Conservation (phyloP, 1,140 invertebrate species). For the Orchesella cincta region DNA sequence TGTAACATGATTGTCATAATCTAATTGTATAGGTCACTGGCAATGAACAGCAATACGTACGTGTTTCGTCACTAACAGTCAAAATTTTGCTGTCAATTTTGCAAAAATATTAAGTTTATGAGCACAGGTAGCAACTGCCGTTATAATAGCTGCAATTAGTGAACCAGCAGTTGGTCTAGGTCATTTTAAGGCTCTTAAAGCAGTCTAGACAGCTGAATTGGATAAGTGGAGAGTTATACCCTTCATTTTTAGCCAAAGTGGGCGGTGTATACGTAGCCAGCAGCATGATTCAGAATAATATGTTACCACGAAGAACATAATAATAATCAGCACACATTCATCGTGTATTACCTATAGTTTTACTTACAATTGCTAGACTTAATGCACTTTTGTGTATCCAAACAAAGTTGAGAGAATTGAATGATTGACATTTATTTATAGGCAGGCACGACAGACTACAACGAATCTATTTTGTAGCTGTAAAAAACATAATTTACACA, state of each 20-base stretch:
- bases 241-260: neutral
- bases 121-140: too few relatives aligned
- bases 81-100: too few relatives aligned
- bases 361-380: too few relatives aligned
- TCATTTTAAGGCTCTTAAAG: neutral
- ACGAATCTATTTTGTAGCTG: too few relatives aligned
- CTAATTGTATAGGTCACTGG: too few relatives aligned
- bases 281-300: neutral
- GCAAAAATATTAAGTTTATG: neutral
- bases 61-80: too few relatives aligned
- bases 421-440: constrained; percentile 11
- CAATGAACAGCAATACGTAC: too few relatives aligned
- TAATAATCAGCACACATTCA: neutral
- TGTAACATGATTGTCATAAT: too few relatives aligned
- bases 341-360: neutral
- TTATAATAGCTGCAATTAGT: too few relatives aligned
- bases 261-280: neutral
- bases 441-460: too few relatives aligned
- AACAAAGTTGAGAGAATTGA: constrained; percentile 2
- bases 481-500: too few relatives aligned
- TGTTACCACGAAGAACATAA: neutral
- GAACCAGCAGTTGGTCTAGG: neutral
- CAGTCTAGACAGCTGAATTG: neutral
- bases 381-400: neutral
- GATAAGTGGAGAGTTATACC: neutral